Conservation (phyloP, 2,113 vertebrate genomes). For the Leuciscus idus region DNA sequence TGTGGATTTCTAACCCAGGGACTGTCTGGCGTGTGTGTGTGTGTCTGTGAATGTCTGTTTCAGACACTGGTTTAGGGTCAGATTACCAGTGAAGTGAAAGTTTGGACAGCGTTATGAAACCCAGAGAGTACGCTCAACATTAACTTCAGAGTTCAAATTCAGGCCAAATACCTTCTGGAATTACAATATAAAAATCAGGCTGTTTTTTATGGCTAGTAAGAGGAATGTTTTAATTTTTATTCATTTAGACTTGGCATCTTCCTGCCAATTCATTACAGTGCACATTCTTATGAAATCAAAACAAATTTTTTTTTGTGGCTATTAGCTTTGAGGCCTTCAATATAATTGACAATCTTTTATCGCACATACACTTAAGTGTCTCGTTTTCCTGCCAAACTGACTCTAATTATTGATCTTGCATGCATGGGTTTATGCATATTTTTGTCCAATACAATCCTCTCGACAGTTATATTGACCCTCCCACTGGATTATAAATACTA, state of each 20-base stretch:
- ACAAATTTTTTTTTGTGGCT: not conserved
- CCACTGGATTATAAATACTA: not conserved
- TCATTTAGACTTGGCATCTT: not conserved
- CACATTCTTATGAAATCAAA: not conserved
- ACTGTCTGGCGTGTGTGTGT: conserved; percentile 21
- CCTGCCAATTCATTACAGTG: not conserved
- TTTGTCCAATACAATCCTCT: not conserved
- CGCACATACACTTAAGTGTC: not conserved
- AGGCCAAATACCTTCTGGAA: conserved; percentile 3
- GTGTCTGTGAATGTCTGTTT: conserved; percentile 29
- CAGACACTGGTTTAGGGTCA: conserved; percentile 31
- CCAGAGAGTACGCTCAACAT: conserved; percentile 7
- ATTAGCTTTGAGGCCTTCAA: not conserved
- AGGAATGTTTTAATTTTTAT: not conserved
- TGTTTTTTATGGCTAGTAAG: not conserved
- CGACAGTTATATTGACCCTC: not conserved
- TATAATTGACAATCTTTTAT: not conserved
- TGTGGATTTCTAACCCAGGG: conserved; percentile 50
- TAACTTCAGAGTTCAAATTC: conserved; percentile 11
- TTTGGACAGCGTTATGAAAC: conserved; percentile 9
- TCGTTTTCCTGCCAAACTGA: not conserved
- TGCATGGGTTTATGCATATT: not conserved
- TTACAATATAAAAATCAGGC: not conserved
- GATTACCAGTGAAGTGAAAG: conserved; percentile 34
- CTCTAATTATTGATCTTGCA: not conserved